phyloP scores from a whole-genome alignment of 2,888 invertebrate genomes.

The Chaetoderma sp. region DNA sequence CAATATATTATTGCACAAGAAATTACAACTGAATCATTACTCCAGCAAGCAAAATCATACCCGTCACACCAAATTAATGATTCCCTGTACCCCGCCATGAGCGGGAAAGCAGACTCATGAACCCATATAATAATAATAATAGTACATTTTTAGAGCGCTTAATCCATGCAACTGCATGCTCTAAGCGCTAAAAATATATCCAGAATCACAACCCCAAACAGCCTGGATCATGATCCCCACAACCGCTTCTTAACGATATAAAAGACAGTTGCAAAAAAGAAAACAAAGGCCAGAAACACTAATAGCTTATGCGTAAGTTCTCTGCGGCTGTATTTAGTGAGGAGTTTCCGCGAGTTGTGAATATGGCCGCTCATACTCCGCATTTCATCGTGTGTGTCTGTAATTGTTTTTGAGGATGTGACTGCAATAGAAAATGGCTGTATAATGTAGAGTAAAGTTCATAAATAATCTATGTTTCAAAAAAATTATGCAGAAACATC shows the following conservation, averaged over 20 bases:
- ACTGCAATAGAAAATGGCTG: slow-evolving; percentile 49
- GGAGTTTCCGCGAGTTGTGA: slow-evolving; percentile 87
- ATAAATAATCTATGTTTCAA: background rate
- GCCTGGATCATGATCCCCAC: slow-evolving; percentile 42
- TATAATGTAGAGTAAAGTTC: background rate
- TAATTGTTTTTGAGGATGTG: slow-evolving; percentile 57
- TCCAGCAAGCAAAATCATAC: too few relatives aligned
- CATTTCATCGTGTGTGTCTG: slow-evolving; percentile 75
- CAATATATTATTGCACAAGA: too few relatives aligned
- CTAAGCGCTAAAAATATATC: too few relatives aligned
- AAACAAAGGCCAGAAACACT: slow-evolving; percentile 67
- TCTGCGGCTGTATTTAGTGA: slow-evolving; percentile 92
- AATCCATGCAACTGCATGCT: too few relatives aligned
- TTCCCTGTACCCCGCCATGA: too few relatives aligned
- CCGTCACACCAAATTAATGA: too few relatives aligned
- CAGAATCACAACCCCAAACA: too few relatives aligned
- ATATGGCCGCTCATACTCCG: slow-evolving; percentile 88
- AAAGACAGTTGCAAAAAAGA: slow-evolving; percentile 81
- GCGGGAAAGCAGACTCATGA: too few relatives aligned
- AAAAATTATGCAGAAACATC: background rate
- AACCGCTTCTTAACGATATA: slow-evolving; percentile 91
- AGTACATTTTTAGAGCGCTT: too few relatives aligned
- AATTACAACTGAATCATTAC: too few relatives aligned
- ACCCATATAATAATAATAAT: too few relatives aligned
- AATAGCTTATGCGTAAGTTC: slow-evolving; percentile 96